A percentile compares a stretch with the other conserved stretches of the same genome.
phyloP scores from a whole-genome alignment of 2,797 vertebrate species.

The Phrynocephalus forsythii region DNA sequence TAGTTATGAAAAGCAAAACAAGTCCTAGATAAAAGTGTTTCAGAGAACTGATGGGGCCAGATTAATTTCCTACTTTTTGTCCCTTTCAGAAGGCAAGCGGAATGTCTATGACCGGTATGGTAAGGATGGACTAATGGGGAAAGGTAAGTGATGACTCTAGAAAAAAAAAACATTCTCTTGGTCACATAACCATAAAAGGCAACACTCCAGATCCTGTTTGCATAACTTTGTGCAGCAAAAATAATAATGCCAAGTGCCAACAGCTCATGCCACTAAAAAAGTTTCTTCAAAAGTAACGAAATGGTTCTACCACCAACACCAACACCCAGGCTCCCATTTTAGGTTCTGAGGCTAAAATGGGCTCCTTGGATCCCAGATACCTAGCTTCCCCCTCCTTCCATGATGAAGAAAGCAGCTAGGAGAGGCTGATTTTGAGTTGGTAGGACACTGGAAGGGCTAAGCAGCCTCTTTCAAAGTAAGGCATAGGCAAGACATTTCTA shows the following conservation, averaged over 20 bases:
- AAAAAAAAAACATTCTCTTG: background rate
- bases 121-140: slow-evolving; percentile 78
- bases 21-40: background rate
- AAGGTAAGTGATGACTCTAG: slow-evolving; percentile 76
- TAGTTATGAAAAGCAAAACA: background rate
- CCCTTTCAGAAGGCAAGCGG: slow-evolving; percentile 79
- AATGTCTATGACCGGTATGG: slow-evolving; percentile 86
- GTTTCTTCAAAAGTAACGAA: too few species aligned
- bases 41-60: background rate
- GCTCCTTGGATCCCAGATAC: too few species aligned
- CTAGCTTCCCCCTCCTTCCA: too few species aligned
- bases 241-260: too few species aligned
- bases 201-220: too few species aligned
- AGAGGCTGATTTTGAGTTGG: background rate
- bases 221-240: too few species aligned
- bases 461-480: background rate
- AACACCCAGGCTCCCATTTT: too few species aligned
- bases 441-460: background rate
- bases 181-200: background rate
- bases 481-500: background rate
- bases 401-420: background rate
- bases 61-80: slow-evolving; percentile 19
- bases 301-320: too few species aligned
- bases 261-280: too few species aligned
- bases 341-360: too few species aligned